phyloP scores from a whole-genome alignment of 35 echinoderm and acorn worm species.

The Patiria miniata region DNA sequence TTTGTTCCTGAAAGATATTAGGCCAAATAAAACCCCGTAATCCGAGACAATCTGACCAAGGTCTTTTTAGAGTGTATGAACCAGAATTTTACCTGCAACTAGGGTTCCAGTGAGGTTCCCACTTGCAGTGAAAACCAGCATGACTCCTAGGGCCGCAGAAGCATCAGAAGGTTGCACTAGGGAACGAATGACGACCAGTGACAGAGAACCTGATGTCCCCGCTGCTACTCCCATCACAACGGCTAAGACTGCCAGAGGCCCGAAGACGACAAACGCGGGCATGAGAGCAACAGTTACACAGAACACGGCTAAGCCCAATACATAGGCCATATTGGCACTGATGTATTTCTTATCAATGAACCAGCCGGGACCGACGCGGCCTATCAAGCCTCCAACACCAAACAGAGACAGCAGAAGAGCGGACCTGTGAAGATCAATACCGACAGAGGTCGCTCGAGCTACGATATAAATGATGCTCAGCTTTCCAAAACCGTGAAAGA shows the following conservation, averaged over 20 bases:
- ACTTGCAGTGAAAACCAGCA: neutral
- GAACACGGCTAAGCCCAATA: neutral
- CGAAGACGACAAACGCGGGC: neutral
- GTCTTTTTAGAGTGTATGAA: no score
- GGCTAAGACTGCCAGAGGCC: neutral
- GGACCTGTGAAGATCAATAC: no score
- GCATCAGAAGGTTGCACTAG: neutral
- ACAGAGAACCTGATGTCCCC: neutral
- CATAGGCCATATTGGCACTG: neutral
- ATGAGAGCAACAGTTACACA: neutral
- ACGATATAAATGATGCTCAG: no score
- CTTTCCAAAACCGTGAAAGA: no score
- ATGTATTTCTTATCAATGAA: slow-evolving; percentile 13
- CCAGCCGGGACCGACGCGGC: neutral
- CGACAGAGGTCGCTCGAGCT: no score
- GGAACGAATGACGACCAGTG: neutral
- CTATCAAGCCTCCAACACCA: neutral
- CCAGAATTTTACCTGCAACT: neutral
- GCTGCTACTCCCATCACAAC: neutral
- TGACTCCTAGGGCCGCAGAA: neutral
- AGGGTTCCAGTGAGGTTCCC: neutral
- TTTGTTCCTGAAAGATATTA: no score
- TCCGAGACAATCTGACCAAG: no score
- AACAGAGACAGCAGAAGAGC: neutral
- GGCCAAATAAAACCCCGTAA: no score